Conservation (phyloP, 35 echinoderm and acorn worm species). For the Ptychodera flava region DNA sequence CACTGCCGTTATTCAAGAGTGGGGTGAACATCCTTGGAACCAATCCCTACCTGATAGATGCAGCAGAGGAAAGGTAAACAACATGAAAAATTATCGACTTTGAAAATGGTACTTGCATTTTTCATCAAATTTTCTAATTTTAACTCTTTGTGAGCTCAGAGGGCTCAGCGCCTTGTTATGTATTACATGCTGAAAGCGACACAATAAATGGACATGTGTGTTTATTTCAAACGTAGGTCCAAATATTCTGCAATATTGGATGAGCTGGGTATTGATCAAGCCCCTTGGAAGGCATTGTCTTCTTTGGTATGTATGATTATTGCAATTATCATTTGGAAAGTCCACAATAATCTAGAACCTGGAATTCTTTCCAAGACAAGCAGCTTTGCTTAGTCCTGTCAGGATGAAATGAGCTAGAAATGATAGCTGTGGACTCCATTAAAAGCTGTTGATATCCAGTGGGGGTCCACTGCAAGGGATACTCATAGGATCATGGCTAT, state of each 20-base stretch:
- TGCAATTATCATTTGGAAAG: too few species aligned
- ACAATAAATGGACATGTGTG: too few species aligned
- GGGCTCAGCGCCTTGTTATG: too few species aligned
- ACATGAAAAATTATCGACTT: background rate
- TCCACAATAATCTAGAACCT: too few species aligned
- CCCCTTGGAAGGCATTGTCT: conserved; percentile 81
- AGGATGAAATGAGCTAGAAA: too few species aligned
- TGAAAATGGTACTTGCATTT: background rate
- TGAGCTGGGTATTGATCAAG: conserved; percentile 74
- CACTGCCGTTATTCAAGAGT: conserved; percentile 69
- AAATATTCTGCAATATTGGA: conserved; percentile 93
- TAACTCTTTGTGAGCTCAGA: background rate
- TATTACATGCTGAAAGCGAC: too few species aligned
- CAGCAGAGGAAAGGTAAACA: conserved; percentile 85
- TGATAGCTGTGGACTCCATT: too few species aligned
- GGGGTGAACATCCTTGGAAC: conserved; percentile 90
- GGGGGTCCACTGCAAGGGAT: too few species aligned
- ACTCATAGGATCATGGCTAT: too few species aligned
- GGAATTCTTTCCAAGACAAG: too few species aligned
- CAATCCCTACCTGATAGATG: conserved; percentile 80
- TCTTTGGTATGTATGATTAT: conserved; percentile 75
- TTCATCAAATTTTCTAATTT: background rate
- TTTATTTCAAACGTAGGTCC: conserved; percentile 58
- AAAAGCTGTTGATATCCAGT: too few species aligned
- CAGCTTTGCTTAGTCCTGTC: too few species aligned